A percentile compares a stretch with the other conserved stretches of the same genome.
phyloP scores from a whole-genome alignment of 53 echinoderm and acorn worm genomes.

The Zoroaster sp. region DNA sequence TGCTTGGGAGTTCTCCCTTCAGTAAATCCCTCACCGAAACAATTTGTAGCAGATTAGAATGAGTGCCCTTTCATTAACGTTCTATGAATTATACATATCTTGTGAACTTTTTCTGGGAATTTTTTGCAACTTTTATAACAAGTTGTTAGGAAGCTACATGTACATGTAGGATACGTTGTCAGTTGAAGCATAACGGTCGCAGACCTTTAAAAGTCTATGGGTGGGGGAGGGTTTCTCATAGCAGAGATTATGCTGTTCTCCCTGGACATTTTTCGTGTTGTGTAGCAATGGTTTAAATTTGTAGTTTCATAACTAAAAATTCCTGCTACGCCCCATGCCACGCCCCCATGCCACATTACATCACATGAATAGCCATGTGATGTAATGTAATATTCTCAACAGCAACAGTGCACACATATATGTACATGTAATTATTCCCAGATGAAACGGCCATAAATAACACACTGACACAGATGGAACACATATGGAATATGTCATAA shows the following conservation, averaged over 20 bases:
- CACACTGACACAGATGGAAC: too few relatives aligned
- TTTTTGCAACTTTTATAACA: neutral
- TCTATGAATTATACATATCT: neutral
- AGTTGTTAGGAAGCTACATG: neutral
- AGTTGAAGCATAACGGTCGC: neutral
- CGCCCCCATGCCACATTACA: too few relatives aligned
- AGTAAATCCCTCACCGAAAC: neutral
- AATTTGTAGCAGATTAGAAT: neutral
- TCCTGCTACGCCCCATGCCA: neutral
- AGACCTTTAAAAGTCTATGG: neutral
- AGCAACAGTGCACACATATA: neutral
- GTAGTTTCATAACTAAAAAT: neutral
- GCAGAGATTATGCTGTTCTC: neutral
- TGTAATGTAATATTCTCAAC: neutral
- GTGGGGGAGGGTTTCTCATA: neutral
- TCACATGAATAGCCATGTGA: too few relatives aligned
- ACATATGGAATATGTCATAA: too few relatives aligned
- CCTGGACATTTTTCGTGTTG: slow-evolving; percentile 13
- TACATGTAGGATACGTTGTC: too few relatives aligned
- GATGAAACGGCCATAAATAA: neutral
- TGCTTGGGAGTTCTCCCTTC: neutral
- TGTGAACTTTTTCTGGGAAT: neutral
- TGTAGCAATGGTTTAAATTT: neutral
- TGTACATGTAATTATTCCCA: neutral
- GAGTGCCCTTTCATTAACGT: neutral